Evolutionary conservation across 2,888 invertebrate genomes (phyloP).

Genomic region (Drosophila conformis): DNA sequence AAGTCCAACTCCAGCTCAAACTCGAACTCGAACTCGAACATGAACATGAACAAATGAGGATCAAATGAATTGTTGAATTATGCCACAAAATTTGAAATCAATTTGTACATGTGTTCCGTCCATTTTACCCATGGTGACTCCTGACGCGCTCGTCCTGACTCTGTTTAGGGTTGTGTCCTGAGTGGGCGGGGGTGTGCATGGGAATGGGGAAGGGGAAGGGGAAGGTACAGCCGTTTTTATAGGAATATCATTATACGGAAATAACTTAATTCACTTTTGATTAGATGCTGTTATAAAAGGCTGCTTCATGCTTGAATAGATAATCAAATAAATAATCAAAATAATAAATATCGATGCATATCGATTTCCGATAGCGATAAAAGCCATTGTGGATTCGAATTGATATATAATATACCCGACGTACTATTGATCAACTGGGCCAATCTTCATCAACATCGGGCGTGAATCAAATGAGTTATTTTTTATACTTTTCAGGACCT

Average conservation of each 20-base stretch:
- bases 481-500: no score
- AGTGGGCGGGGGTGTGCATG: neutral
- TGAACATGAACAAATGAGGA: constrained; percentile 55
- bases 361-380: no score
- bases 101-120: constrained; percentile 74
- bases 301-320: neutral
- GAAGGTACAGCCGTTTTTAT: neutral
- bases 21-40: constrained; percentile 11
- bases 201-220: neutral
- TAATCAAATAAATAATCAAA: neutral
- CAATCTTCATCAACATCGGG: no score
- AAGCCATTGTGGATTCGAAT: no score
- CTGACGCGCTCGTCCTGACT: neutral
- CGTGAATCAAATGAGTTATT: no score
- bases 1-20: neutral
- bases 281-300: constrained; percentile 1
- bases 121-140: constrained; percentile 1
- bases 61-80: constrained; percentile 78
- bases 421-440: no score
- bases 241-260: constrained; percentile 15
- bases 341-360: neutral
- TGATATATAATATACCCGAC: no score
- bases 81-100: constrained; percentile 83
- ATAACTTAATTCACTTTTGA: constrained; percentile 20
- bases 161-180: neutral